Evolutionary conservation across 2,888 invertebrate species (phyloP), one percentile per base, ranked within the genome.

Genomic region (Proisotoma minuta): DNA sequence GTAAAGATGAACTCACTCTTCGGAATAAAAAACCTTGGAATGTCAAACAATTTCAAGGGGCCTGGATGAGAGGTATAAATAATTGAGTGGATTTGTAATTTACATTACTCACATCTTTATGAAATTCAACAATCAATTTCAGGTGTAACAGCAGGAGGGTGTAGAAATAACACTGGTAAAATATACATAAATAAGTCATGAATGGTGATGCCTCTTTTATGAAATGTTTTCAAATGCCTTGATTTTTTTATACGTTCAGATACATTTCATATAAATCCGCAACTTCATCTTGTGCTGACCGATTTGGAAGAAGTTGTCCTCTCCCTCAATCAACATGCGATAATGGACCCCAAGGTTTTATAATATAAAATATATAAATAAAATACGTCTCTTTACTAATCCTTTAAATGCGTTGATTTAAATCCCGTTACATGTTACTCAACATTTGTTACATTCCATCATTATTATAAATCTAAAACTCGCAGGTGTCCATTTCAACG

Each of bases 101-200:
- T n/a, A n/a, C n/a, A n/a, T n/a, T n/a, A n/a, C n/a, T n/a, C n/a
- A n/a, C n/a, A n/a, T n/a, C n/a, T n/a, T n/a, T n/a, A n/a, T n/a
- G n/a, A n/a, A n/a, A n/a, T n/a, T n/a, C n/a, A n/a, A n/a, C n/a
- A n/a, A n/a, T n/a, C n/a, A n/a, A n/a, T n/a, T n/a, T n/a, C n/a
- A n/a, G n/a, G 89, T 72, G 90, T 91, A 2, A 95, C 93, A 0
- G 97, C 98, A 12, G 98, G 98, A 40, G 98, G 98, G 1, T 98
- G 98, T 79, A 84, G 97, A 75, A 98, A 98, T 80, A 93, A 83
- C 76, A 78, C 88, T 70, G 85, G 88, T 87, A 54, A 27, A 4
- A 50, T 39, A 50, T 5, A n/a, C 24, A n/a, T n/a, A n/a, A n/a
- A n/a, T n/a, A n/a, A n/a, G n/a, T n/a, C n/a, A n/a, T n/a, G n/a